Evolutionary conservation across 1,140 invertebrate species (phyloP), one percentile per base, ranked within the genome.

Genomic region (Zeugodacus cucurbitae): DNA sequence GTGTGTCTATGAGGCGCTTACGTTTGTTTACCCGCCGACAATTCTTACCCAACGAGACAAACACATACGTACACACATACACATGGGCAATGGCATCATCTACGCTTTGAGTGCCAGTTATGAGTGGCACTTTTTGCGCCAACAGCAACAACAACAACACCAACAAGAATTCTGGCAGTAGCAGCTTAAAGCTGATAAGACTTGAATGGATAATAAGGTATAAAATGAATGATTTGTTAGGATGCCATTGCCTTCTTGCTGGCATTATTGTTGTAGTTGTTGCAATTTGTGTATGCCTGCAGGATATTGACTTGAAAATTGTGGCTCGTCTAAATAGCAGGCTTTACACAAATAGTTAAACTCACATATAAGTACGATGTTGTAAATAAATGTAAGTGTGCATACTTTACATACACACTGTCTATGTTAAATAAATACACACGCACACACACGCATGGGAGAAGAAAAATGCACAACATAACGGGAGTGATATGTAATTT

Each of bases 201-300:
- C 14, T 74, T 74, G 34, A 74, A 41, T 74, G 67, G 62, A 34
- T 34, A 67, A 67, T 67, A 67, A 17, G 29, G 32, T 32, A 41
- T 74, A 41, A 74, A 74, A 74, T 74, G 34, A 74, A 74, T 74
- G 67, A 37, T 74, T 74, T 41, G 67, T n/a, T 37, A 37, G 67
- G 32, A 41, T 74, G 67, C 4, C 17, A 37, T 37, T 37, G 67
- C 67, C 34, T 37, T 62, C 3, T 37, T 74, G 67, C 7, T 67
- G 14, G 62, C 26, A 17, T 67, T 67, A 34, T 67, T 67, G 62
- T 32, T 67, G 62, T n/a, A n/a, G n/a, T 32, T 67, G 62, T 29
- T 32, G 29, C 11, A 54, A 54, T 54, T 67, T 67, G 26, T 67
- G 62, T 67, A 34, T 26, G 62, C 62, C 62, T 67, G 62, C 62